Conservation (phyloP, 2,113 vertebrate genomes). For the Oreochromis tanganicae region DNA sequence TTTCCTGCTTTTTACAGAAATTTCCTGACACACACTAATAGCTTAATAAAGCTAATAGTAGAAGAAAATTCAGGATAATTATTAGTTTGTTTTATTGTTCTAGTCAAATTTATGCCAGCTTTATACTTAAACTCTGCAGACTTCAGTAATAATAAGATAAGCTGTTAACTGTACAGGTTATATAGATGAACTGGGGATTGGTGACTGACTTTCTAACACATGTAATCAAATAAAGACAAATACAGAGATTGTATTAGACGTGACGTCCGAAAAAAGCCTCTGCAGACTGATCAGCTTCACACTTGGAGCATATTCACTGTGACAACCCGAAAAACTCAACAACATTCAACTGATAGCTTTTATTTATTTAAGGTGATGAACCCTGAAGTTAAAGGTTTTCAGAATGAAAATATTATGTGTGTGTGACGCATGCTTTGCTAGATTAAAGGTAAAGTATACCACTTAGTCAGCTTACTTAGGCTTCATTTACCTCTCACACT, state of each 20-base stretch:
- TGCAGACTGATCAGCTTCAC: background rate
- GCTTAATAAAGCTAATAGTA: background rate
- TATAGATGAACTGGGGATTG: background rate
- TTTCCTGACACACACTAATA: background rate
- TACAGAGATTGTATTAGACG: background rate
- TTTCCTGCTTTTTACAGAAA: background rate
- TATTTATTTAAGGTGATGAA: background rate
- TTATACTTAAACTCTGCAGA: background rate
- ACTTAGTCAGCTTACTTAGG: background rate
- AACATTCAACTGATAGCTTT: fast-evolving
- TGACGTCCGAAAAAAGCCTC: background rate
- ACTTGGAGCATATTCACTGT: background rate
- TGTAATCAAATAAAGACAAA: background rate
- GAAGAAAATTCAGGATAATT: fast-evolving
- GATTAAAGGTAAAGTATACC: background rate
- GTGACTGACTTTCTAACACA: background rate
- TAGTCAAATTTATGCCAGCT: background rate
- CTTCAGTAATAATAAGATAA: background rate
- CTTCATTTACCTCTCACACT: background rate
- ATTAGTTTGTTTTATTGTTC: background rate
- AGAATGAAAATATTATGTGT: background rate
- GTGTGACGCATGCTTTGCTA: background rate
- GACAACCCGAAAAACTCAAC: background rate
- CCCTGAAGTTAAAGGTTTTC: background rate
- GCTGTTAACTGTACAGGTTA: background rate